Evolutionary conservation across 1,140 invertebrate genomes (phyloP), one percentile per base, ranked within the genome.

Genomic region (Leptinotarsa undecemlineata): DNA sequence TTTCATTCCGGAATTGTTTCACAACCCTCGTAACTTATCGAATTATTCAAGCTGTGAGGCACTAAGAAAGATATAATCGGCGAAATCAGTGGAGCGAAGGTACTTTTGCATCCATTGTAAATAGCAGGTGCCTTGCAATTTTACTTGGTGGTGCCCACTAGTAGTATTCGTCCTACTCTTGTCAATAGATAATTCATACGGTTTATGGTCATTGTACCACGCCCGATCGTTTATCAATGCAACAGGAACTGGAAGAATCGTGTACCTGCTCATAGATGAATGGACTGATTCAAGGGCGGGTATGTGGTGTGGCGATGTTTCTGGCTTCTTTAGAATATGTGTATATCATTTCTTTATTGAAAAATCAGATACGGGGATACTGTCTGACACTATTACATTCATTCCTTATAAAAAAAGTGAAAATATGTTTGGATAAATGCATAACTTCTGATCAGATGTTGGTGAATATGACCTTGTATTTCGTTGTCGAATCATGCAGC

Each of bases 111-210:
- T 73, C 21, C 15, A 48, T 21, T 19, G 48, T 20, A 74, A 78
- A 78, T 78, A 72, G 74, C 77, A 78, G 77, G 77, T 78, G 77
- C 74, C 42, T 70, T 62, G 62, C 51, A 69, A 69, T 47, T 74
- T 74, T 76, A 62, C 47, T 51, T 69, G 17, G 61, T 68, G 26
- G 67, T 75, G 72, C 74, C 77, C 70, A 77, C 78, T 63, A 75
- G 78, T 77, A 76, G 63, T 73, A 79, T 77, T 77, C 78, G 78
- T 73, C 78, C 78, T 79, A 79, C 78, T 79, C 78, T 77, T 77
- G 78, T 79, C 78, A 77, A 79, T 79, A 77, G 78, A 77, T 79
- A 79, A 79, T 79, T 79, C 75, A 77, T 79, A 77, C 74, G 76
- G 75, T 77, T 79, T 79, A 76, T 77, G 78, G 70, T 20, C 63